Conservation (phyloP, 2,113 vertebrate species). For the Melanostigma gelatinosum region DNA sequence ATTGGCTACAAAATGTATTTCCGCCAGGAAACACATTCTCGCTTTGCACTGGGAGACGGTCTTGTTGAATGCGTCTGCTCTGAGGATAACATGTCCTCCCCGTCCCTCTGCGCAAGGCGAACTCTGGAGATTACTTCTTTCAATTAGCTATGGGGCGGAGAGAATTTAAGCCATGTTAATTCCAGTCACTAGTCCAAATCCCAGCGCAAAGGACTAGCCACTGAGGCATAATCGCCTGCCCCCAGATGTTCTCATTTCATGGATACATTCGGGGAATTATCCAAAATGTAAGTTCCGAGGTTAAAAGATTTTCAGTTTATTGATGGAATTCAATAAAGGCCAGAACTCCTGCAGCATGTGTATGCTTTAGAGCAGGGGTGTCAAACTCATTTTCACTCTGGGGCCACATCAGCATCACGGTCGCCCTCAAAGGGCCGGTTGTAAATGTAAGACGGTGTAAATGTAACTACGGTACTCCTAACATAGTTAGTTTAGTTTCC, state of each 20-base stretch:
- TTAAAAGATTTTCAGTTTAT: conserved; percentile 45
- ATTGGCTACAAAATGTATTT: conserved; percentile 51
- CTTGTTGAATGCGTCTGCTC: conserved; percentile 52
- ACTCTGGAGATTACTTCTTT: conserved; percentile 79
- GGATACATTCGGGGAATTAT: conserved; percentile 66
- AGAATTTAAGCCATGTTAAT: conserved; percentile 80
- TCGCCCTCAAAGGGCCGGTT: no score
- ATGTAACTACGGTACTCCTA: no score
- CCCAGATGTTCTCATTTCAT: conserved; percentile 75
- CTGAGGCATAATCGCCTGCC: conserved; percentile 72
- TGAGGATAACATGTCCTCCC: conserved; percentile 63
- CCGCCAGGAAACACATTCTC: conserved; percentile 44
- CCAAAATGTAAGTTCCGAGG: conserved; percentile 57
- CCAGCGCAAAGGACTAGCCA: conserved; percentile 60
- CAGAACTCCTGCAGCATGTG: conserved; percentile 11
- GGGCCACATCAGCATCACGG: no score
- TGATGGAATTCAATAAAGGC: conserved; percentile 45
- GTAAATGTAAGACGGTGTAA: no score
- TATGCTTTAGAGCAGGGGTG: no score
- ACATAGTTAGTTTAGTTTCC: no score
- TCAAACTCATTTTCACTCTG: no score
- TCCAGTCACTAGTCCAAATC: conserved; percentile 74
- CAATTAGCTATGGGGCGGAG: conserved; percentile 76
- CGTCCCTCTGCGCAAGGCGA: conserved; percentile 45
- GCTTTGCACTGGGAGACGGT: conserved; percentile 6